Base-by-base conservation (phyloP, 2,797 vertebrate species). In the Fratercula arctica region DNA sequence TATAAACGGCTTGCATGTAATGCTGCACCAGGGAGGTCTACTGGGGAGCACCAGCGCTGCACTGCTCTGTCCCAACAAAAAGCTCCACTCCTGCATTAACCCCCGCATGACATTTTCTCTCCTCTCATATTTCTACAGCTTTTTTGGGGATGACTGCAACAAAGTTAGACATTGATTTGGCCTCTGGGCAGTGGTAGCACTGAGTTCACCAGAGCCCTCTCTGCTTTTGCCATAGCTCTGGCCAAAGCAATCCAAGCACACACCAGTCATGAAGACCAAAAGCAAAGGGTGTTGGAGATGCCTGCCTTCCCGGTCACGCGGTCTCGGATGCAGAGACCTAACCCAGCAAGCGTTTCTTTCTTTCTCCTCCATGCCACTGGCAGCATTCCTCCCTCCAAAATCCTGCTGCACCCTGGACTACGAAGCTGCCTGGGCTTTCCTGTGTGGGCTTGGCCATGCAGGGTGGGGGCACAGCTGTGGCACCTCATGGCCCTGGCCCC, bases 401-500 rank as follows among this genome's bases (percentile, higher is more conserved):
- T 59, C 37, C 25, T 83, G 24, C 64, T 53, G 60, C 0, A 2
- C 31, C 45, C 26, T n/a, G 16, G n/a, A 8, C 13, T 33, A 2
- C 0, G 0, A 74, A 77, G 43, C 33, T 67, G 37, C 20, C n/a
- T 6, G 11, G 54, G 13, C 10, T 56, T n/a, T 12, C 15, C 3
- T 2, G 0, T 0, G 0, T 17, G 20, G 61, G 43, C 57, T 87
- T 72, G 74, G 35, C 66, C 37, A 14, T 20, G 45, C 37, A 28
- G 39, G 0, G 0, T 46, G 2, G 4, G 37, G 17, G 2, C 54
- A 54, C 2, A 11, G 48, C 66, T 10, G 2, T 26, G 74, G 8
- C 56, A 16, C 10, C 31, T 72, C 1, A 6, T 20, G n/a, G 39
- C 29, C 28, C 20, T 81, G 9, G 10, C 20, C 41, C 83, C 63